Base-by-base conservation (phyloP, 2,797 vertebrate species). In the Bufotes viridis region DNA sequence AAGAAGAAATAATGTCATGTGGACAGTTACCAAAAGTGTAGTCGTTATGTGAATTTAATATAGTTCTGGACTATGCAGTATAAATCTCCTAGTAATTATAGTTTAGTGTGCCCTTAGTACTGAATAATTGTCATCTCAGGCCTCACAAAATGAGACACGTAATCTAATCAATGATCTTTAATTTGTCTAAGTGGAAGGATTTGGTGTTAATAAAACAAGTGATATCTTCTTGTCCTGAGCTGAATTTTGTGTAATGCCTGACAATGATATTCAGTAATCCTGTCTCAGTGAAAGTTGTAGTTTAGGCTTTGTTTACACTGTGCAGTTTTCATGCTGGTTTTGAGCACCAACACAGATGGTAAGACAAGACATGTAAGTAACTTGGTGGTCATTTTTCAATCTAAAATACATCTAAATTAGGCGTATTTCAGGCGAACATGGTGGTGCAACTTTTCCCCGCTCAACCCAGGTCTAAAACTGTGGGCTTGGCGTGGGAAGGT, bases 121-220 rank as follows among this genome's bases (percentile, higher is more conserved):
- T 78, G 61, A 78, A 84, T 88, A 78, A 88, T 83, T 78, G 67
- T 88, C 51, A 65, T 83, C 49, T 49, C 74, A 58, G 76, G 65
- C 72, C 29, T 78, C 34, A 53, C 51, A 78, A 34, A 78, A 88
- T 57, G 63, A 88, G 81, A 88, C 74, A 57, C 58, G 65, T 76
- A 70, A 51, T 76, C 81, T 78, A 67, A 87, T 87, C 86, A 87
- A 87, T 87, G 86, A 12, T 82, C 80, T 78, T 63, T 87, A 82
- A 87, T 87, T 87, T 87, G 70, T 87, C 49, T 83, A 78, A 83
- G 80, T 72, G 61, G 58, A 87, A 78, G 67, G 57, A 57, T 87
- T 87, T 87, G 24, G 58, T 82, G 72, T 69, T 87, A 82, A 83
- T 87, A 87, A 87, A 87, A 70, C 58, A 82, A 87, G 57, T 58